Percentiles rank a stretch among this genome's conserved stretches.
Evolutionary conservation across 2,113 vertebrate species (phyloP).

Genomic region (Vulpes lagopus): DNA sequence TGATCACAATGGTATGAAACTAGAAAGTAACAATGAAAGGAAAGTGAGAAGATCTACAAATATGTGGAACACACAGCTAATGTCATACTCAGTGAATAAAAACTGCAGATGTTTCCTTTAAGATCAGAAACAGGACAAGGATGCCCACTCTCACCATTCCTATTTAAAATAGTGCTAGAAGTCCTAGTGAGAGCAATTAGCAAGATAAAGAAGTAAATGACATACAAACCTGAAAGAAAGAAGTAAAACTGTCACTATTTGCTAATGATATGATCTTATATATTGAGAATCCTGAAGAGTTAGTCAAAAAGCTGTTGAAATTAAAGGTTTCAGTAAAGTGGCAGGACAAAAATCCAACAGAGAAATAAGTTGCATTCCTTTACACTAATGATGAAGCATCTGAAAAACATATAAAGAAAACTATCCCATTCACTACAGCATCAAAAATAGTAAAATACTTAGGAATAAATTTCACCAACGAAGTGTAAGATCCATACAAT

Average conservation of each 20-base stretch:
- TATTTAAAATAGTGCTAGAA: neutral
- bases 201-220: neutral
- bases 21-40: neutral
- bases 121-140: neutral
- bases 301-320: neutral
- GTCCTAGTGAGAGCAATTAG: neutral
- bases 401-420: neutral
- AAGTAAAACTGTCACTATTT: neutral
- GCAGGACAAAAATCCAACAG: neutral
- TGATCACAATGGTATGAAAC: neutral
- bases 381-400: neutral
- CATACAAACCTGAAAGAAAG: neutral
- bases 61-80: neutral
- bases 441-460: neutral
- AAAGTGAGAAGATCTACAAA: neutral
- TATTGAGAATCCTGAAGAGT: neutral
- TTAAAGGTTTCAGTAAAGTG: neutral
- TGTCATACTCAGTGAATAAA: neutral
- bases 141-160: neutral
- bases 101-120: neutral
- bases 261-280: neutral
- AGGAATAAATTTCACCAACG: neutral
- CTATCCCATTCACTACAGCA: neutral
- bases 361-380: neutral
- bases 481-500: neutral